A percentile compares a stretch with the other conserved stretches of the same genome.
phyloP scores from a whole-genome alignment of 2,888 invertebrate genomes.

The Cotesia congregata region DNA sequence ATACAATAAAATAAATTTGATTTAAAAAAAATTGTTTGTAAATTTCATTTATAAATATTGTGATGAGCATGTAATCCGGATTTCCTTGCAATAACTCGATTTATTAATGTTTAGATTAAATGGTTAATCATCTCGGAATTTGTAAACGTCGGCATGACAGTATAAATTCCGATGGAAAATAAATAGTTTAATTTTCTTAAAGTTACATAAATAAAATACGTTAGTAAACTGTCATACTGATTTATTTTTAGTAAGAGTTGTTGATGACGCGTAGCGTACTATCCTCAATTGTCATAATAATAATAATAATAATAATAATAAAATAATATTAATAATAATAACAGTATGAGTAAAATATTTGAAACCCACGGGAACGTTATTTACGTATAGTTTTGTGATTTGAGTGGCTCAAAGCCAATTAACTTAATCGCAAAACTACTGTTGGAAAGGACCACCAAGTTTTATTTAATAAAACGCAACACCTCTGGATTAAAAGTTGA shows the following conservation, averaged over 20 bases:
- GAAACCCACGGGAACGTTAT: constrained; percentile 40
- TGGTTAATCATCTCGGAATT: background rate
- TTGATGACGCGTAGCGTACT: constrained; percentile 50
- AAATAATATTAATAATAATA: background rate
- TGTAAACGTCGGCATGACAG: background rate
- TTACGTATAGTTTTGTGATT: constrained; percentile 35
- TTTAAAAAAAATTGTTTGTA: background rate
- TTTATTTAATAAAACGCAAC: background rate
- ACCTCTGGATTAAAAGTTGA: background rate
- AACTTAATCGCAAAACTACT: background rate
- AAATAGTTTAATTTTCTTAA: constrained; percentile 26
- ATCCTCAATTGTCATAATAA: constrained; percentile 52
- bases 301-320: background rate
- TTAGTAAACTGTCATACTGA: constrained; percentile 44
- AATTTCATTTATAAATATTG: background rate
- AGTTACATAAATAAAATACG: constrained; percentile 33
- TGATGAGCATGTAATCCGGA: background rate
- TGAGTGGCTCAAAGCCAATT: constrained; percentile 45
- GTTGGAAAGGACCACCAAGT: background rate
- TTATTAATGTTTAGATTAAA: background rate
- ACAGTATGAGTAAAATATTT: constrained; percentile 46
- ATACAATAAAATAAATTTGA: background rate
- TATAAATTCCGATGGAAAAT: constrained; percentile 27
- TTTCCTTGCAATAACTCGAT: background rate
- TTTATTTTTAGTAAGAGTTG: constrained; percentile 46